Conservation (phyloP, 2,113 vertebrate genomes). For the Conger conger region DNA sequence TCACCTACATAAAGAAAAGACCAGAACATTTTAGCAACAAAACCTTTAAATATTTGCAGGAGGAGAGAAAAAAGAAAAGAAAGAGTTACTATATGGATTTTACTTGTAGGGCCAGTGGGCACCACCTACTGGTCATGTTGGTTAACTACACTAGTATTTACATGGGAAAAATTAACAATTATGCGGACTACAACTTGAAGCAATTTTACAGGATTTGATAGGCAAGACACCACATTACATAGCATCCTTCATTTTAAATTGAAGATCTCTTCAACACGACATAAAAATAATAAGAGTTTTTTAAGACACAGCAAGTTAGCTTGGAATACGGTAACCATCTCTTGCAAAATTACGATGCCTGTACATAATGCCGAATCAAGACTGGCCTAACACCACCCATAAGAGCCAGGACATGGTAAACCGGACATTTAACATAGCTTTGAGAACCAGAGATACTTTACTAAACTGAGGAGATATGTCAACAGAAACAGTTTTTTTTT, state of each 20-base stretch:
- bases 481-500: no score
- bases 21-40: not conserved
- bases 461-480: no score
- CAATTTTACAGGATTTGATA: not conserved
- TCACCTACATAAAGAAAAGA: constrained; percentile 4
- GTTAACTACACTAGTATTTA: not conserved
- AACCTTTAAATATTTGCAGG: not conserved
- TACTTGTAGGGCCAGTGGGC: no score
- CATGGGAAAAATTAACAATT: not conserved
- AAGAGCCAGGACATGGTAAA: not conserved
- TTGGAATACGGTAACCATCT: not conserved
- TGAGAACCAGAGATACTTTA: no score
- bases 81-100: no score
- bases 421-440: not conserved
- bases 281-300: not conserved
- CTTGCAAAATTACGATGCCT: not conserved
- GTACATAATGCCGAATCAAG: not conserved
- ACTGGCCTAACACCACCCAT: no score
- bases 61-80: not conserved
- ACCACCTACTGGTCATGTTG: not conserved
- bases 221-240: not conserved
- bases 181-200: not conserved
- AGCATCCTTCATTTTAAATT: not conserved
- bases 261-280: not conserved
- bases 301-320: not conserved